These are phyloP conservation scores for Mormyrops attenuatus DNA, from an alignment of 2,797 vertebrate genomes.

Conservation along the genomic window DNA sequence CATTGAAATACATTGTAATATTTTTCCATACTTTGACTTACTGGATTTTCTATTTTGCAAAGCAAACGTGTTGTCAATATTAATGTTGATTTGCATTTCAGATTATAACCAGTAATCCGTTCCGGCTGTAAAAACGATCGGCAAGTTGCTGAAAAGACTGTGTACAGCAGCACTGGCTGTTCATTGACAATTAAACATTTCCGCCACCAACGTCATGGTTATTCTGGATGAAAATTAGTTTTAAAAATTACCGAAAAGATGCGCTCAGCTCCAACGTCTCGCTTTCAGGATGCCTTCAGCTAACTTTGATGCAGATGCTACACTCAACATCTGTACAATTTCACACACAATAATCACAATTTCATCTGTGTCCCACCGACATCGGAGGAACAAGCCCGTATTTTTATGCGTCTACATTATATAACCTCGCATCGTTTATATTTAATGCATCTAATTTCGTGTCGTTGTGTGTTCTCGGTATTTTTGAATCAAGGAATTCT, in stretches of 20 bases:
- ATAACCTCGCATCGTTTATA: neutral
- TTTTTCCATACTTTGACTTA: neutral
- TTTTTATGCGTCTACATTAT: neutral
- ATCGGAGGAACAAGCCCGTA: neutral
- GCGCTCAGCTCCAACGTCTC: neutral
- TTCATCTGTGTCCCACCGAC: neutral
- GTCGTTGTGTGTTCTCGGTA: neutral
- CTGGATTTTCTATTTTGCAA: neutral
- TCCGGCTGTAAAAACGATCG: neutral
- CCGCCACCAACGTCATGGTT: neutral
- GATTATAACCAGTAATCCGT: neutral
- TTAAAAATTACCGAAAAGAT: neutral
- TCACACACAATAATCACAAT: neutral
- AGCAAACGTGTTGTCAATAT: neutral
- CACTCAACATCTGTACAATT: neutral
- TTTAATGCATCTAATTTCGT: neutral
- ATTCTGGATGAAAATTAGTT: neutral
- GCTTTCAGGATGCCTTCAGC: neutral
- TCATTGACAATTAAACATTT: neutral
- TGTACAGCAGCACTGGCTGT: neutral
- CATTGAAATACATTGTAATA: neutral
- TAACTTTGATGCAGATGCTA: neutral
- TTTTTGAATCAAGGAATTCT: neutral
- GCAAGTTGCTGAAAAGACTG: neutral
- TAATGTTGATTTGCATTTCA: neutral